Base-by-base conservation (phyloP, 2,797 vertebrate genomes). In the Chelon labrosus region DNA sequence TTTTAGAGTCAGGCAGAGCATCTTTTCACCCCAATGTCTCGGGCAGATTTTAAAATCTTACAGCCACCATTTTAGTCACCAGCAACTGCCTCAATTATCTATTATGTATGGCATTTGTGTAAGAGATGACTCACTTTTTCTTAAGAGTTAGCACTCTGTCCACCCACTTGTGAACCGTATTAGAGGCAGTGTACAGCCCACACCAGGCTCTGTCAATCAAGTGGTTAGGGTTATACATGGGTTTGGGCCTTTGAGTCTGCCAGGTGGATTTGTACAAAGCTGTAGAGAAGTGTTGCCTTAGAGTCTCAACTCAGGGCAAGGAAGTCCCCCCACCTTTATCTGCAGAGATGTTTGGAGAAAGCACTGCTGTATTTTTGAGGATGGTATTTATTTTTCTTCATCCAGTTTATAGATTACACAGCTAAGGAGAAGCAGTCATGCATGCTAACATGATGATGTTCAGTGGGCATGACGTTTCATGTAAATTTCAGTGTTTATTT, bases 71-170 rank as follows among this genome's bases (percentile, higher is more conserved):
- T 65, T 77, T 59, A 41, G 58, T 65, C 54, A 72, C 37, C 44
- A 71, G 53, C 72, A 75, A 68, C 65, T 82, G 57, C 44, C 39
- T 69, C 46, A 54, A 19, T 57, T 56, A 53, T 79, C 51, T 66
- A 20, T 84, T 77, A 65, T 72, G 53, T 73, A 75, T 81, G 64
- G 27, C 37, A 12, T 81, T 84, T 81, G 63, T 60, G 20, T 70
- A 59, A 79, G 47, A 19, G 58, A 63, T 47, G 42, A 51, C 63
- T 85, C 65, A 71, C 31, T 59, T 76, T 83, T 84, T 69, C 68
- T 85, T 39, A 41, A 73, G 65, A 65, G 51, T 75, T 74, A 57
- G 44, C 64, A 65, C 70, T 70, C 59, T 65, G 54, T 82, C 69
- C 75, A 72, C 59, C 75, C 37, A 84, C 79, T 60, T 79, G 56